Evolutionary conservation across 2,113 vertebrate genomes (phyloP), one percentile per base, ranked within the genome.

Genomic region (Amia ocellicauda): DNA sequence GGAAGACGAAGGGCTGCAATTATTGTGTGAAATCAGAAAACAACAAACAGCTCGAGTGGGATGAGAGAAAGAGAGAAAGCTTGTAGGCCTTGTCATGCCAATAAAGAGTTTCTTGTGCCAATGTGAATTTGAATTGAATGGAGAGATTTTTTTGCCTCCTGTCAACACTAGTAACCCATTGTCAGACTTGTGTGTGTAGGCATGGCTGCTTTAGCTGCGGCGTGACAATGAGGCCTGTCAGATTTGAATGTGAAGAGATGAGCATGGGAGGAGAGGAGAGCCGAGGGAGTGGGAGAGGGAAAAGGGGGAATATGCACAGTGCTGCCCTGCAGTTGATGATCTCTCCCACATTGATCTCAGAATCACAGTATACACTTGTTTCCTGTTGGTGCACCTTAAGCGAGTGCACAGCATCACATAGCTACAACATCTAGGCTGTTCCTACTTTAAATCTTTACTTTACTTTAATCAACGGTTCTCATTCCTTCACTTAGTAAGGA

Each of bases 71-170:
- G 40, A n/a, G 3, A 20, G 40, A 41, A 42, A 11, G 42, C 58
- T 60, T 20, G 40, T 20, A 16, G 58, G 42, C 11, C 14, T 26
- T 3, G 28, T 40, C 20, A 11, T 45, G 40, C 58, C 58, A 43
- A 45, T 27, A 19, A 22, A 60, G 24, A 24, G 40, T 47, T 3
- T 22, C 45, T 28, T 26, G 42, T 60, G 58, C 24, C 45, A 22
- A 60, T n/a, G 42, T n/a, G 42, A 60, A 47, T 19, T 8, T 17
- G 24, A 27, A 60, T 17, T 47, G 58, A 60, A 28, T 7, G 58
- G 23, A n/a, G 58, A 10, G 42, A 45, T 60, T 60, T 13, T 26
- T 28, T 47, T 42, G 16, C 58, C 20, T 27, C 4, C 58, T 47
- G 58, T 60, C 41, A 26, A 9, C 58, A 19, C 58, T 10, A 36